Evolutionary conservation across 2,113 vertebrate genomes (phyloP).

Genomic region (Gorsachius goisagi): DNA sequence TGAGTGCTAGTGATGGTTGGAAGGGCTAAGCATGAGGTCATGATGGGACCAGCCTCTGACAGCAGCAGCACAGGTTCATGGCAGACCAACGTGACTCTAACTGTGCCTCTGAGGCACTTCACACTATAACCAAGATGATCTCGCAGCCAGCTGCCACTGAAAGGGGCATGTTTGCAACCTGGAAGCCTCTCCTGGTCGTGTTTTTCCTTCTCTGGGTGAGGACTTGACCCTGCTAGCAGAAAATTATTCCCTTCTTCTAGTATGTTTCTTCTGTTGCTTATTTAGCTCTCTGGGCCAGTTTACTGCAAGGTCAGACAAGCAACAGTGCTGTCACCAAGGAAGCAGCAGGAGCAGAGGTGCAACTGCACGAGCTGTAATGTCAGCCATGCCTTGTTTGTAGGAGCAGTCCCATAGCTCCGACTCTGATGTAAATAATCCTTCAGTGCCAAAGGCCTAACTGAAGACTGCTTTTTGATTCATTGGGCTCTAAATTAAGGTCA

Average conservation of each 20-base stretch:
- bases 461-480: not conserved
- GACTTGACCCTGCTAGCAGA: not conserved
- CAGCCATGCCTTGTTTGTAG: not conserved
- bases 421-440: not conserved
- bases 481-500: slow-evolving; percentile 8
- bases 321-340: not conserved
- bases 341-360: not conserved
- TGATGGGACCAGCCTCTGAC: not conserved
- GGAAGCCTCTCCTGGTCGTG: fast-evolving
- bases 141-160: not conserved
- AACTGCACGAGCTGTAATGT: not conserved
- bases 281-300: not conserved
- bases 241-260: not conserved
- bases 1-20: fast-evolving
- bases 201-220: not conserved
- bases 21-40: not conserved
- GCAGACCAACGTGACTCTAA: not conserved
- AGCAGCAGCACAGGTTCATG: not conserved
- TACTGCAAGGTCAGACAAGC: not conserved
- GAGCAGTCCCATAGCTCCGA: fast-evolving
- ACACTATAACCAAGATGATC: not conserved
- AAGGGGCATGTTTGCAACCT: not conserved
- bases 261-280: fast-evolving
- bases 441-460: not conserved
- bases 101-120: fast-evolving